A percentile compares a stretch with the other conserved stretches of the same genome.
Evolutionary conservation across 2,797 vertebrate genomes (phyloP).

Genomic region (Aphelocoma californica): DNA sequence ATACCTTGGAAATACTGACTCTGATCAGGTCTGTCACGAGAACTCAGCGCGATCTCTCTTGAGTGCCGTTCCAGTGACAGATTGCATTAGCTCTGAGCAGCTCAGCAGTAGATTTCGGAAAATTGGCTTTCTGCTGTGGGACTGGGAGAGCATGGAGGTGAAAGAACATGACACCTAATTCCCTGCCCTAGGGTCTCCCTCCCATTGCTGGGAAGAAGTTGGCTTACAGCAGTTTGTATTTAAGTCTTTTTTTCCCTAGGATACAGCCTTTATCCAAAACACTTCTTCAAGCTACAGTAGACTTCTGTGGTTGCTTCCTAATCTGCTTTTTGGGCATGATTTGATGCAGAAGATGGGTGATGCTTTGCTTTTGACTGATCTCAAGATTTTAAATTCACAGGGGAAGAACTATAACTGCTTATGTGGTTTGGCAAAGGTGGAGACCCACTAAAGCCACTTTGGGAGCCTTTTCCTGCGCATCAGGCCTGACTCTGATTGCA

Average conservation of each 20-base stretch:
- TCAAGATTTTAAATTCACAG: not conserved
- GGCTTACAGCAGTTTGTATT: not conserved
- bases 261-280: not conserved
- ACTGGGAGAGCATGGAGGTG: not conserved
- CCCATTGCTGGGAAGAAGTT: not conserved
- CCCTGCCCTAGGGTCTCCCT: not conserved
- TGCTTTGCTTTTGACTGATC: not conserved
- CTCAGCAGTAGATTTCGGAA: not conserved
- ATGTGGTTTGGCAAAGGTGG: not conserved
- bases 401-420: not conserved
- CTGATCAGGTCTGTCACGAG: not conserved
- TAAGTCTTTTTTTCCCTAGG: not conserved
- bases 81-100: not conserved
- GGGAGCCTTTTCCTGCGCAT: not conserved
- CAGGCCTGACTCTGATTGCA: rapidly evolving
- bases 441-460: not conserved
- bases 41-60: rapidly evolving
- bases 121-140: not conserved
- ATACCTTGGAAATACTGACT: not conserved
- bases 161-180: constrained; percentile 25
- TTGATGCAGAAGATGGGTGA: not conserved
- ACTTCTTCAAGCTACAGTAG: not conserved
- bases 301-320: not conserved
- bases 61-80: not conserved
- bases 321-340: not conserved